phyloP scores from a whole-genome alignment of 1,140 invertebrate genomes.

The Fopius arisanus region DNA sequence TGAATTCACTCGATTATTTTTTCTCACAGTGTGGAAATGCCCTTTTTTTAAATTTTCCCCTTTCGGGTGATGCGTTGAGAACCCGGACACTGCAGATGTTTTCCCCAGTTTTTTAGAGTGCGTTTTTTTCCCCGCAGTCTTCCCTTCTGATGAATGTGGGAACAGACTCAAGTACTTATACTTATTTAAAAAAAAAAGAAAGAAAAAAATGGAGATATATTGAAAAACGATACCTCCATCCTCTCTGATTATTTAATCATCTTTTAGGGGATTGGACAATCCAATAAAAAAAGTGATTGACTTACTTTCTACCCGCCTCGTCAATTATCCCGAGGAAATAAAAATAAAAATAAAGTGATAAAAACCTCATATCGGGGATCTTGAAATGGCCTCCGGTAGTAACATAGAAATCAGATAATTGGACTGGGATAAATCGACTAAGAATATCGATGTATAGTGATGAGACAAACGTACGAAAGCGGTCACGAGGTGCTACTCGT shows the following conservation, averaged over 20 bases:
- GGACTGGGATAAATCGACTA: not conserved
- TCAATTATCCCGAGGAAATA: not conserved
- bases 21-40: too few species aligned
- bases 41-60: too few species aligned
- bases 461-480: not conserved
- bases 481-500: conserved; percentile 6
- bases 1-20: not conserved
- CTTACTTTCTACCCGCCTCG: not conserved
- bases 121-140: not conserved
- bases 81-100: conserved; percentile 16
- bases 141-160: not conserved
- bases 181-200: not conserved
- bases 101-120: not conserved
- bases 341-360: not conserved
- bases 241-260: too few species aligned
- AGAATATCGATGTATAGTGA: not conserved
- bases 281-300: too few species aligned
- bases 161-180: not conserved
- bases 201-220: not conserved
- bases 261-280: too few species aligned
- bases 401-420: conserved; percentile 6
- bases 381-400: not conserved
- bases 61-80: not conserved
- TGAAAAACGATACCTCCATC: too few species aligned
- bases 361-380: not conserved